Percentiles rank a stretch among this genome's conserved stretches.
These are phyloP conservation scores for Chrysina gloriosa DNA, from an alignment of 2,888 invertebrate species.

Conservation along the genomic window DNA sequence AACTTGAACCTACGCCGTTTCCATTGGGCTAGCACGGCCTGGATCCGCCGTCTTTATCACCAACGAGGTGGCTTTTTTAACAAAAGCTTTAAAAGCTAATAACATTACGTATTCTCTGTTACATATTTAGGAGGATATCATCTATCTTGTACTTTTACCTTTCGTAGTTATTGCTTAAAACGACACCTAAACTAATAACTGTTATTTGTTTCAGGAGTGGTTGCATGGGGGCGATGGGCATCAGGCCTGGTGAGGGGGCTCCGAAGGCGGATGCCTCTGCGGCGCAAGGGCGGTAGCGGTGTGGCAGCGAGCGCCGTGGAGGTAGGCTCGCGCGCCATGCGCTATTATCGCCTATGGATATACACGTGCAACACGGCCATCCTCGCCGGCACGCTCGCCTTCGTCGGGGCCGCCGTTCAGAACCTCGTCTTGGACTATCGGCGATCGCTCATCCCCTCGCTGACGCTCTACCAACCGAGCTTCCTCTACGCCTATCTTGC, in stretches of 20 bases:
- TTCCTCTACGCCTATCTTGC: constrained; percentile 88
- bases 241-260: constrained; percentile 64
- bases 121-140: too few species aligned
- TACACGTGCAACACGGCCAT: constrained; percentile 92
- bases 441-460: constrained; percentile 78
- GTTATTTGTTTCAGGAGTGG: constrained; percentile 71
- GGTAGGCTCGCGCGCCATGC: constrained; percentile 68
- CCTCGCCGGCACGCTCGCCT: constrained; percentile 84
- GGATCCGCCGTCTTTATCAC: too few species aligned
- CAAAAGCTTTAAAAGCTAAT: too few species aligned
- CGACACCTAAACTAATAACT: background rate
- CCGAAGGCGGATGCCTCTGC: constrained; percentile 66
- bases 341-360: constrained; percentile 92
- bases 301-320: constrained; percentile 69
- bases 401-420: constrained; percentile 80
- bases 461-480: constrained; percentile 82
- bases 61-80: too few species aligned
- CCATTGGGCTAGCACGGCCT: too few species aligned
- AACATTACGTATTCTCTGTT: too few species aligned
- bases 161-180: too few species aligned
- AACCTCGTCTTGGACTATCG: constrained; percentile 78
- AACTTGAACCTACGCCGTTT: too few species aligned
- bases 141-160: too few species aligned
- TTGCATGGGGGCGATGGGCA: constrained; percentile 67
- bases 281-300: constrained; percentile 64